These are phyloP conservation scores for Netelia melanura DNA, from an alignment of 2,888 invertebrate species.

Conservation along the genomic window DNA sequence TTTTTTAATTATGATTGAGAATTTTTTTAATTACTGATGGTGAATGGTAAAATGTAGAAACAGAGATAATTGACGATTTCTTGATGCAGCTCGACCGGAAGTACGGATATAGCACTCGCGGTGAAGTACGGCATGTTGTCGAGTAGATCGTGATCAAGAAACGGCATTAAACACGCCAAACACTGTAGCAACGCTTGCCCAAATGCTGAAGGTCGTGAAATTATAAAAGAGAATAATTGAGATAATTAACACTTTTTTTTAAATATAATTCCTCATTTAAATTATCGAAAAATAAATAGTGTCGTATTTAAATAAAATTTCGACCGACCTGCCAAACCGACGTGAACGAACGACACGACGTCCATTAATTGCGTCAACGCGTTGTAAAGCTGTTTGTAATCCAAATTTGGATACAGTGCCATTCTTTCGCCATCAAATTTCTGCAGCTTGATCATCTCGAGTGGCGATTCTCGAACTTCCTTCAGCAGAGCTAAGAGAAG, in stretches of 20 bases:
- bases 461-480: constrained; percentile 97
- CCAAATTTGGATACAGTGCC: constrained; percentile 97
- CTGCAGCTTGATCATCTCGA: constrained; percentile 95
- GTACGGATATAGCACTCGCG: constrained; percentile 96
- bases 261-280: background rate
- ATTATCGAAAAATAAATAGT: background rate
- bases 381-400: constrained; percentile 98
- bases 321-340: constrained; percentile 91
- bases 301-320: constrained; percentile 1
- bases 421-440: constrained; percentile 94
- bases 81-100: constrained; percentile 96
- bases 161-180: constrained; percentile 97
- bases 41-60: constrained; percentile 98
- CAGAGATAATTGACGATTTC: constrained; percentile 97
- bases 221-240: background rate
- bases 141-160: constrained; percentile 97
- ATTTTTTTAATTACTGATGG: constrained; percentile 90
- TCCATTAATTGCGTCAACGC: constrained; percentile 96
- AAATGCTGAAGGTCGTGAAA: constrained; percentile 88
- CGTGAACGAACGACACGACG: constrained; percentile 96
- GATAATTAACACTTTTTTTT: background rate
- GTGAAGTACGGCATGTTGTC: constrained; percentile 98
- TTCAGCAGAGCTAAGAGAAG: constrained; percentile 94
- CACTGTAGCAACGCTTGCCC: constrained; percentile 97
- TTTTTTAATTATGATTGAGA: background rate